phyloP scores from a whole-genome alignment of 2,113 vertebrate genomes.

The Syngnathus floridae region DNA sequence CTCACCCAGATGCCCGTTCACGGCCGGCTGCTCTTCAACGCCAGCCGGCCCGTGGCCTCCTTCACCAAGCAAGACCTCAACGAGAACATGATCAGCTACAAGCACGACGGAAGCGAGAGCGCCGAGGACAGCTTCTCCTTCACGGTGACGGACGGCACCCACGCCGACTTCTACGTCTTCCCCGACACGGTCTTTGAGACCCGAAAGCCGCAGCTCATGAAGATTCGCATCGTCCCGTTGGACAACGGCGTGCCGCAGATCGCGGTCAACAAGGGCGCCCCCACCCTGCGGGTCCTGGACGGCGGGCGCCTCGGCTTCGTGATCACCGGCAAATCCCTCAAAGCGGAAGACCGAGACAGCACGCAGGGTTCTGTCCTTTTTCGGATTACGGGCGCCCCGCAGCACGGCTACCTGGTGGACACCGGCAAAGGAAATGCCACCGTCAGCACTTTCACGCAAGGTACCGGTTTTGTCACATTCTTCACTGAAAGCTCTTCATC shows the following conservation, averaged over 20 bases:
- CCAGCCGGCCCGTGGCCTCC: slow-evolving; percentile 67
- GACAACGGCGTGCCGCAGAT: slow-evolving; percentile 85
- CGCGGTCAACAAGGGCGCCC: slow-evolving; percentile 82
- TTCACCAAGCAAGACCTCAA: slow-evolving; percentile 94
- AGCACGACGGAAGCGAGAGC: slow-evolving; percentile 83
- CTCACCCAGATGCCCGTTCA: slow-evolving; percentile 85
- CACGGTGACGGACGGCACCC: slow-evolving; percentile 89
- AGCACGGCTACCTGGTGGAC: slow-evolving; percentile 85
- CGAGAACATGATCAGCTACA: slow-evolving; percentile 92
- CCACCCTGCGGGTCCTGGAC: slow-evolving; percentile 74
- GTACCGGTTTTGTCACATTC: slow-evolving; percentile 64
- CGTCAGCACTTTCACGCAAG: slow-evolving; percentile 85
- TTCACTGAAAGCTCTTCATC: not conserved
- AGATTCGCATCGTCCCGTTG: slow-evolving; percentile 77
- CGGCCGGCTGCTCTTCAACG: slow-evolving; percentile 84
- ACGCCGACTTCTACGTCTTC: slow-evolving; percentile 89
- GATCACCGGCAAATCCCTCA: slow-evolving; percentile 86
- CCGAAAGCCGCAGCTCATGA: slow-evolving; percentile 84
- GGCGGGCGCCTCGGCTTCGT: slow-evolving; percentile 82
- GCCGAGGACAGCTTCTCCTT: slow-evolving; percentile 89
- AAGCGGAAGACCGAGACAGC: slow-evolving; percentile 86
- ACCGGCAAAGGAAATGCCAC: slow-evolving; percentile 84
- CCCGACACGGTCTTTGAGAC: slow-evolving; percentile 87
- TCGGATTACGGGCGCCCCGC: slow-evolving; percentile 73
- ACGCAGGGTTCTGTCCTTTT: slow-evolving; percentile 72